phyloP scores from a whole-genome alignment of 2,113 vertebrate genomes.

The Apus apus region DNA sequence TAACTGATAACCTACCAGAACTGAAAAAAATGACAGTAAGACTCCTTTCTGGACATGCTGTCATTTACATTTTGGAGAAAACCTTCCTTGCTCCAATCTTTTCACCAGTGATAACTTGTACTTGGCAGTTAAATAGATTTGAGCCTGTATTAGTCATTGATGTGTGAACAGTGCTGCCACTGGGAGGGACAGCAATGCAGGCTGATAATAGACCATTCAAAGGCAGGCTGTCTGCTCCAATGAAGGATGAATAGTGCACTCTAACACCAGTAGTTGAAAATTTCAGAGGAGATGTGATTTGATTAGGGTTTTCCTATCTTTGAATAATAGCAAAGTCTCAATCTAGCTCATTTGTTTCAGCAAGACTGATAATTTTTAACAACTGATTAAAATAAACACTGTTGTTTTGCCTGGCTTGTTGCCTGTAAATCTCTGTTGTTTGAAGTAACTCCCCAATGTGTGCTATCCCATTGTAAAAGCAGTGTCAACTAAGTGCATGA shows the following conservation, averaged over 20 bases:
- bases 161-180: background rate
- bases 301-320: background rate
- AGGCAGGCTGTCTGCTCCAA: background rate
- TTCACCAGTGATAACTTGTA: background rate
- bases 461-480: background rate
- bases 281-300: background rate
- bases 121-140: background rate
- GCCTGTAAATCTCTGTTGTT: background rate
- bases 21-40: background rate
- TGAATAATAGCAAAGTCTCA: background rate
- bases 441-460: background rate
- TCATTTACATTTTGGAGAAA: background rate
- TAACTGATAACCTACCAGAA: background rate
- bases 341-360: background rate
- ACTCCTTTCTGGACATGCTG: background rate
- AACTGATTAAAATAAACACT: background rate
- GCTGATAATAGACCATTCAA: background rate
- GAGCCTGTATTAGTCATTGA: background rate
- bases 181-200: background rate
- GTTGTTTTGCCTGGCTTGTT: background rate
- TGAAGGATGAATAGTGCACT: background rate
- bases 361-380: background rate
- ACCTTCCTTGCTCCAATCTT: background rate
- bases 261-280: background rate
- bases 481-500: background rate